Evolutionary conservation across 2,113 vertebrate species (phyloP).

Genomic region (Chiloscyllium plagiosum): DNA sequence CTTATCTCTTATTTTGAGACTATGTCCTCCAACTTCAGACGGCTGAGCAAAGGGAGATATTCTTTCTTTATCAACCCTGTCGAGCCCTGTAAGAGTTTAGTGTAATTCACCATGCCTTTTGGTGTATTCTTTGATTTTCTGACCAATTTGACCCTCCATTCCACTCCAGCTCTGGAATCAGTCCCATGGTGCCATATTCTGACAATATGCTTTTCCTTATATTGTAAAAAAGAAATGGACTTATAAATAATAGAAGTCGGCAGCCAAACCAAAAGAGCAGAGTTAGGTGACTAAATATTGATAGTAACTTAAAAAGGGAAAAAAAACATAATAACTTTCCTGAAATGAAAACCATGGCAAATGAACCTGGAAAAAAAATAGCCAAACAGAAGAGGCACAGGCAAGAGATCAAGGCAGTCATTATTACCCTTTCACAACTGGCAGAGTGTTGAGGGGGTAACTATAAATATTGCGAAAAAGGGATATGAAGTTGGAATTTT

Average conservation of each 20-base stretch:
- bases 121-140: not conserved
- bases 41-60: too few relatives aligned
- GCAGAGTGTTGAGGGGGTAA: not conserved
- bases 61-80: too few relatives aligned
- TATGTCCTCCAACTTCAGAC: too few relatives aligned
- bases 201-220: not conserved
- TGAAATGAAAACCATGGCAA: not conserved
- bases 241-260: slow-evolving; percentile 9
- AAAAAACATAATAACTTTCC: too few relatives aligned
- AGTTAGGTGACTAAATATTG: not conserved
- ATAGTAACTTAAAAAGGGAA: not conserved
- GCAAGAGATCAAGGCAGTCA: not conserved
- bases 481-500: too few relatives aligned
- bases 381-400: not conserved
- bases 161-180: not conserved
- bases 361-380: not conserved
- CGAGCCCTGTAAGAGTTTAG: too few relatives aligned
- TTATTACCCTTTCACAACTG: not conserved
- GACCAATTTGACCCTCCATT: not conserved
- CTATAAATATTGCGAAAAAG: not conserved
- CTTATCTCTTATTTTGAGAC: too few relatives aligned
- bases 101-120: not conserved
- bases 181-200: not conserved
- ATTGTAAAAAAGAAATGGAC: slow-evolving; percentile 23
- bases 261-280: not conserved